Percentiles rank a stretch among this genome's conserved stretches.
These are phyloP conservation scores for Frankliniella fusca DNA, from an alignment of 2,888 invertebrate species.

Conservation along the genomic window DNA sequence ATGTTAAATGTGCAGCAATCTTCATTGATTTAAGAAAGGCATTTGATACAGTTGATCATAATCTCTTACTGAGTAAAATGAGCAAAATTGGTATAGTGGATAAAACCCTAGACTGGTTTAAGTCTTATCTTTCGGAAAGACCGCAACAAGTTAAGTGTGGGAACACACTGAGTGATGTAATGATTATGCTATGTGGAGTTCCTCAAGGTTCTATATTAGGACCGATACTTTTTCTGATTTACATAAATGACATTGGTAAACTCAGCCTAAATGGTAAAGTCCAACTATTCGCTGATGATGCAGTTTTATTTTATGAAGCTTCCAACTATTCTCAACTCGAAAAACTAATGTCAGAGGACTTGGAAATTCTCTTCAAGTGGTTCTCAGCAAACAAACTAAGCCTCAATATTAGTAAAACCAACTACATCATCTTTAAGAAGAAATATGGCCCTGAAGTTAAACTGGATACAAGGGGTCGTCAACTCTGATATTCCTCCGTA, in stretches of 20 bases:
- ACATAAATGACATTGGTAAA: slow-evolving; percentile 32
- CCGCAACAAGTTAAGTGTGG: not conserved
- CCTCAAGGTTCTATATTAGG: slow-evolving; percentile 33
- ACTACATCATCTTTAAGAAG: too few species aligned
- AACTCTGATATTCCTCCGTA: too few species aligned
- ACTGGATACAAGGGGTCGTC: too few species aligned
- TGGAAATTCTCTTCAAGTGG: too few species aligned
- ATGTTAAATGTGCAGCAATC: not conserved
- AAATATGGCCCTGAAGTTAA: too few species aligned
- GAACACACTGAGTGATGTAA: not conserved
- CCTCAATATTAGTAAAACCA: too few species aligned
- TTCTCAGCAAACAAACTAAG: too few species aligned
- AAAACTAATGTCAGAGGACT: too few species aligned
- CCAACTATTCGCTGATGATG: slow-evolving; percentile 31
- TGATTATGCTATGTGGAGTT: slow-evolving; percentile 24
- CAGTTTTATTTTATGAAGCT: not conserved
- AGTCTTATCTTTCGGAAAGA: not conserved
- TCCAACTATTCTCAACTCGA: too few species aligned
- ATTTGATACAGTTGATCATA: slow-evolving; percentile 30
- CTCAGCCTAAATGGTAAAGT: slow-evolving; percentile 29
- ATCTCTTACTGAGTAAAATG: slow-evolving; percentile 15
- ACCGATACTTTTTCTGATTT: slow-evolving; percentile 31
- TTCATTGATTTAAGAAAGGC: slow-evolving; percentile 28
- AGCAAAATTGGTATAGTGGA: not conserved
- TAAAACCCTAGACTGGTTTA: not conserved